A percentile compares a stretch with the other conserved stretches of the same genome.
Evolutionary conservation across 2,113 vertebrate species (phyloP).

Genomic region (Podarcis cretensis): DNA sequence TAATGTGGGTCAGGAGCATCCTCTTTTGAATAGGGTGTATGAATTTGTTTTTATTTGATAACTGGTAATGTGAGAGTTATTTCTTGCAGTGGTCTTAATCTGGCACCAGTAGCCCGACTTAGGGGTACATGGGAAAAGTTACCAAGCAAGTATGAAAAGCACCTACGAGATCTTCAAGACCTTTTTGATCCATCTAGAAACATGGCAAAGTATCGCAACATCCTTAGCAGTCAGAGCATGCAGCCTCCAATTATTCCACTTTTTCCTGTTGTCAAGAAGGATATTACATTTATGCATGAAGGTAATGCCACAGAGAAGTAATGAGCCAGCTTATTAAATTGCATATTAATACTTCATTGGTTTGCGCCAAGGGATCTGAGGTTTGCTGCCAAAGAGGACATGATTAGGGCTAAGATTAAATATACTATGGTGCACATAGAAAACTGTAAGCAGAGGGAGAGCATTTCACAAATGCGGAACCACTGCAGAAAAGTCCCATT

Average conservation of each 20-base stretch:
- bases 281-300: conserved; percentile 98
- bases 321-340: neutral
- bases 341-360: conserved; percentile 1
- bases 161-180: conserved; percentile 94
- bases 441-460: neutral
- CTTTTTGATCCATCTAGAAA: conserved; percentile 97
- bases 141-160: conserved; percentile 96
- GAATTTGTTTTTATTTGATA: neutral
- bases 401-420: conserved; percentile 12
- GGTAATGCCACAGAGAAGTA: conserved; percentile 73
- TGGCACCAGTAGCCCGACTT: conserved; percentile 91
- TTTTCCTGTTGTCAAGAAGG: conserved; percentile 98
- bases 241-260: conserved; percentile 97
- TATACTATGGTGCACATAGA: neutral
- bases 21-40: too few species aligned
- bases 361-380: neutral
- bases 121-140: conserved; percentile 95
- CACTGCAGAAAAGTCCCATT: too few species aligned
- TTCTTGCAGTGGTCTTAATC: conserved; percentile 88
- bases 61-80: conserved; percentile 23
- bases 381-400: neutral
- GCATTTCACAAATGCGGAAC: too few species aligned
- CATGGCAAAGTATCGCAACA: conserved; percentile 98
- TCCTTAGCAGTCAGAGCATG: conserved; percentile 96
- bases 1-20: too few species aligned